Base-by-base conservation (phyloP, 2,888 invertebrate species). In the Eurytoma adleriae region DNA sequence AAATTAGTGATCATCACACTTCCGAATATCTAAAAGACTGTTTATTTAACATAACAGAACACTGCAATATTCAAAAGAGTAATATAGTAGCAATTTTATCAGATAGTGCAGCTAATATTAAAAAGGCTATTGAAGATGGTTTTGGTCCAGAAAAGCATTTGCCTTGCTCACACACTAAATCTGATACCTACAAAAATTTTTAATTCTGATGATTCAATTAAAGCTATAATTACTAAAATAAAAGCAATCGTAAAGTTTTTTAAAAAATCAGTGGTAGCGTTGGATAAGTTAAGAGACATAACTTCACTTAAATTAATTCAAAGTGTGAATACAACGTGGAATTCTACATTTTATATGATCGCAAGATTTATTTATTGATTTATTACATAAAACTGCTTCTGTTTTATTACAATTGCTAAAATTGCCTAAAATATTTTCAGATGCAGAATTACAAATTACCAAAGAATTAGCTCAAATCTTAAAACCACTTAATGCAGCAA, bases 51-150 rank as follows among this genome's bases (percentile, higher is more conserved):
- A 57, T 20, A 4, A 12, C 18, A 2, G 18, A n/a, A 3, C 10
- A 57, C 20, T 57, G 57, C 18, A 57, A 57, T 20, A 57, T 57
- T 5, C 3, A 57, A 12, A 18, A 20, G 18, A 18, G 18, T 18
- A 20, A 0, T 18, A 20, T 57, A 20, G 20, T 20, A 5, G 57
- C 18, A 57, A 20, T 57, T 10, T n/a, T 57, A 20, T 16, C 57
- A 13, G 57, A 57, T 18, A 57, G 20, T 24, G 67, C 54, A 24
- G 67, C 67, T 2, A 67, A 67, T 27, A 67, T 67, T 16, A 67
- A 54, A 67, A 67, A 67, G 52, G 54, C 67, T 10, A 13, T 62
- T 5, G 30, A 62, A 18, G 67, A 68, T 12, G 52, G 52, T 13
- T 68, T 52, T 54, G 67, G 67, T 16, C 16, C 52, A 24, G 67